Conservation (phyloP, 2,113 vertebrate species). For the Podiceps cristatus region DNA sequence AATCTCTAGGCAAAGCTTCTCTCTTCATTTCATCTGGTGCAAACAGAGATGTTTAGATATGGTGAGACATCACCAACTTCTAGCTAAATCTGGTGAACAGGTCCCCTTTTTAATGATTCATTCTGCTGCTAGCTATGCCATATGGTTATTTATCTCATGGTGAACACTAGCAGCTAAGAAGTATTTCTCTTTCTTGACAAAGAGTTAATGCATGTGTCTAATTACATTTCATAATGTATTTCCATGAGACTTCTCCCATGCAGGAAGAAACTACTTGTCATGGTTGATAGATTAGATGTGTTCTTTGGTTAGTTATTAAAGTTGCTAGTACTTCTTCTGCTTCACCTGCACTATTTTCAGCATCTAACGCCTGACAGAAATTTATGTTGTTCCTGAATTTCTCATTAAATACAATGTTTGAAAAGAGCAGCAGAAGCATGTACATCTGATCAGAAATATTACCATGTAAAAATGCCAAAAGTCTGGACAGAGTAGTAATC, state of each 20-base stretch:
- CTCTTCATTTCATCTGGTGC: not conserved
- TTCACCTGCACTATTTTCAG: not conserved
- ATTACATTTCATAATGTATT: conserved; percentile 12
- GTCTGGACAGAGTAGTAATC: not conserved
- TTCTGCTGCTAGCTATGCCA: not conserved
- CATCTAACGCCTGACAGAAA: not conserved
- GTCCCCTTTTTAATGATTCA: not conserved
- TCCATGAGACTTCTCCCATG: not conserved
- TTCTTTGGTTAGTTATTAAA: not conserved
- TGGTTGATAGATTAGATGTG: not conserved
- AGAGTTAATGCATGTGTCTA: not conserved
- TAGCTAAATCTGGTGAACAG: not conserved
- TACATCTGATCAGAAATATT: not conserved
- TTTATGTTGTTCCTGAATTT: not conserved
- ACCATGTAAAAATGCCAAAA: not conserved
- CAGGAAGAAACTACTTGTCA: not conserved
- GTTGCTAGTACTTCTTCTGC: not conserved
- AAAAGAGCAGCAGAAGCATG: not conserved
- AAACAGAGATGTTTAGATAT: not conserved
- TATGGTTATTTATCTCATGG: not conserved
- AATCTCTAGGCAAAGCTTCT: not conserved
- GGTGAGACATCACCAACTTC: not conserved
- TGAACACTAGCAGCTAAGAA: not conserved
- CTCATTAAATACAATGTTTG: not conserved
- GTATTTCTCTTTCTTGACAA: not conserved